A percentile compares a stretch with the other conserved stretches of the same genome.
These are phyloP conservation scores for Aepyceros melampus DNA, from an alignment of 2,113 vertebrate genomes.

Conservation along the genomic window DNA sequence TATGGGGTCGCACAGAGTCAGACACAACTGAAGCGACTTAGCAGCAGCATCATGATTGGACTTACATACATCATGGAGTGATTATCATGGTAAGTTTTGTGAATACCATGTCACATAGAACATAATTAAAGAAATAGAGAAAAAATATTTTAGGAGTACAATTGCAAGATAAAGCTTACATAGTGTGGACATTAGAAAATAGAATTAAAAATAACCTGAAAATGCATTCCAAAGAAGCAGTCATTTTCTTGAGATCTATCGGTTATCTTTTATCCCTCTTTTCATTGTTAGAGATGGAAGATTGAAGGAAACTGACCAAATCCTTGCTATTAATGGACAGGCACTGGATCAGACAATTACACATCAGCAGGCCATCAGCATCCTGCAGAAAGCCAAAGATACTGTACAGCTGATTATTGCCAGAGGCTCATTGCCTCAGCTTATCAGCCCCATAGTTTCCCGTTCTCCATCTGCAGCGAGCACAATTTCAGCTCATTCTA, in stretches of 20 bases:
- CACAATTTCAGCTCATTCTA: conserved; percentile 94
- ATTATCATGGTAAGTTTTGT: not conserved
- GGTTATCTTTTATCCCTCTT: conserved; percentile 30
- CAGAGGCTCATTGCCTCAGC: conserved; percentile 88
- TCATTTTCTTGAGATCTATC: conserved; percentile 37
- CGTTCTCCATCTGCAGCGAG: conserved; percentile 94
- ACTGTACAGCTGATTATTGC: conserved; percentile 90
- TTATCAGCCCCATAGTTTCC: conserved; percentile 90
- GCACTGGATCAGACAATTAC: conserved; percentile 93
- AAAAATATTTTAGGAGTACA: not conserved
- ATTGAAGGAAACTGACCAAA: conserved; percentile 94
- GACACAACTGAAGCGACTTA: no score
- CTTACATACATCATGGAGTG: not conserved
- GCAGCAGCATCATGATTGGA: not conserved
- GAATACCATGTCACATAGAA: not conserved
- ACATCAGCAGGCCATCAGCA: conserved; percentile 93
- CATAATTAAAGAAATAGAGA: not conserved
- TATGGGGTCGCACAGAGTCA: no score
- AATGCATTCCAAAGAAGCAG: conserved; percentile 37
- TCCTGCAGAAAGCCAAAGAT: conserved; percentile 92
- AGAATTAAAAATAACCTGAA: conserved; percentile 61
- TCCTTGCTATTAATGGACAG: conserved; percentile 93
- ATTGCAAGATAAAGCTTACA: conserved; percentile 51
- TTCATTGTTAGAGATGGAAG: conserved; percentile 87
- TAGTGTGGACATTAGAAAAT: conserved; percentile 35